Evolutionary conservation across 2,113 vertebrate genomes (phyloP).

Genomic region (Nesospiza acunhae): DNA sequence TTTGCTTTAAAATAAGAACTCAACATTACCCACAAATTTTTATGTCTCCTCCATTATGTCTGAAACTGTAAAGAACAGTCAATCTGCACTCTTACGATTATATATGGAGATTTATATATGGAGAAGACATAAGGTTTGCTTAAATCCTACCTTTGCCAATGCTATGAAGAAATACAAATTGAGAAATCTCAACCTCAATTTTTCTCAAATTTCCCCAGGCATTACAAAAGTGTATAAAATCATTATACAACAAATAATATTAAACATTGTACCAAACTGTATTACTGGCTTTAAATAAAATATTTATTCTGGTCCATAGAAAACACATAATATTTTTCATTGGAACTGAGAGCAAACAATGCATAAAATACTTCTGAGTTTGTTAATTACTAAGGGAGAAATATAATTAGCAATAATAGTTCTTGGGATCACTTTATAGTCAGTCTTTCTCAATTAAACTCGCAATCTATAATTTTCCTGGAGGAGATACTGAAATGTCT

Average conservation of each 20-base stretch:
- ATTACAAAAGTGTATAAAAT: background rate
- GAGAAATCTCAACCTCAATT: background rate
- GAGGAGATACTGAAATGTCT: conserved; percentile 12
- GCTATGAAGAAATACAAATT: background rate
- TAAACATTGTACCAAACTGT: background rate
- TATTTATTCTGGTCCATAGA: background rate
- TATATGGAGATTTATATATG: background rate
- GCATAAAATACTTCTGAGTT: conserved; percentile 23
- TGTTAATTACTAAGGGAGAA: conserved; percentile 15
- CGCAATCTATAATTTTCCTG: conserved; percentile 26
- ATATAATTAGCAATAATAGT: conserved; percentile 33
- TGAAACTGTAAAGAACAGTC: background rate
- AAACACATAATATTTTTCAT: background rate
- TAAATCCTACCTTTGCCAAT: background rate
- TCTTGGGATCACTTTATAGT: conserved; percentile 32
- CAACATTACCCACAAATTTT: background rate
- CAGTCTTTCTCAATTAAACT: conserved; percentile 42
- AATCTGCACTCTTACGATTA: background rate
- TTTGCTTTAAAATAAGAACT: background rate
- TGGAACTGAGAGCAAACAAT: conserved; percentile 1
- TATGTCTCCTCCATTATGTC: background rate
- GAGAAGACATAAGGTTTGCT: background rate
- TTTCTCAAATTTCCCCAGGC: background rate
- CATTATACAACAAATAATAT: background rate
- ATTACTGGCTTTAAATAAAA: background rate